phyloP scores from a whole-genome alignment of 2,888 invertebrate species.

The Polyploca ridens region DNA sequence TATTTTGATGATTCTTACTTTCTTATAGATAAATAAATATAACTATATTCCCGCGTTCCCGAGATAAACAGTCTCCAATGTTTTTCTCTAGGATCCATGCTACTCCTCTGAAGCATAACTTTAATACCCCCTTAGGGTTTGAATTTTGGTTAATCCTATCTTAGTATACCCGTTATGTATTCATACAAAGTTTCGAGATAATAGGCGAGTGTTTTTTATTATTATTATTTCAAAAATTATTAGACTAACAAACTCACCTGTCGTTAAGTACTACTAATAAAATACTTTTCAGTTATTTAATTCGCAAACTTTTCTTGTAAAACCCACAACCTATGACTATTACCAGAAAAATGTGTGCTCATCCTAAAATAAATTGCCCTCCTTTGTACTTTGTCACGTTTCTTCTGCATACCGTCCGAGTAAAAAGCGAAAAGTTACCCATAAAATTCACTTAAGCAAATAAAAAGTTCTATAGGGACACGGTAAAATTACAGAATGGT shows the following conservation, averaged over 20 bases:
- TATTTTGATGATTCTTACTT: no score
- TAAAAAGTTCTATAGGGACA: slow-evolving; percentile 6
- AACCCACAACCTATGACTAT: background rate
- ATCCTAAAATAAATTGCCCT: background rate
- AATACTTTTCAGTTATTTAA: background rate
- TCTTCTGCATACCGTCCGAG: slow-evolving; percentile 2
- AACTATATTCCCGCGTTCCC: no score
- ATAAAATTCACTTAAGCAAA: slow-evolving; percentile 4
- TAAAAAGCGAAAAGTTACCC: slow-evolving; percentile 7
- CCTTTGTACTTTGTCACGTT: slow-evolving; percentile 1
- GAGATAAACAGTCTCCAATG: no score
- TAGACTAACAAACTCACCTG: no score
- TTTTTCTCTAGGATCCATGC: no score
- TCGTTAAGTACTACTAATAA: background rate
- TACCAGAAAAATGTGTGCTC: background rate
- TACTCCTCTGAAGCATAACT: no score
- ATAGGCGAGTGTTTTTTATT: no score
- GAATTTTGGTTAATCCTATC: no score
- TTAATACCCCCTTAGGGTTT: no score
- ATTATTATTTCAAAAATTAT: no score
- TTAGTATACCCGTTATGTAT: no score
- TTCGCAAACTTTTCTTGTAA: background rate
- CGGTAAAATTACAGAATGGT: slow-evolving; percentile 2
- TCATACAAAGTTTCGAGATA: background rate
- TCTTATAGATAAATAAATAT: no score